These are phyloP conservation scores for Proales similis DNA, from an alignment of 1,140 invertebrate species.

Conservation along the genomic window DNA sequence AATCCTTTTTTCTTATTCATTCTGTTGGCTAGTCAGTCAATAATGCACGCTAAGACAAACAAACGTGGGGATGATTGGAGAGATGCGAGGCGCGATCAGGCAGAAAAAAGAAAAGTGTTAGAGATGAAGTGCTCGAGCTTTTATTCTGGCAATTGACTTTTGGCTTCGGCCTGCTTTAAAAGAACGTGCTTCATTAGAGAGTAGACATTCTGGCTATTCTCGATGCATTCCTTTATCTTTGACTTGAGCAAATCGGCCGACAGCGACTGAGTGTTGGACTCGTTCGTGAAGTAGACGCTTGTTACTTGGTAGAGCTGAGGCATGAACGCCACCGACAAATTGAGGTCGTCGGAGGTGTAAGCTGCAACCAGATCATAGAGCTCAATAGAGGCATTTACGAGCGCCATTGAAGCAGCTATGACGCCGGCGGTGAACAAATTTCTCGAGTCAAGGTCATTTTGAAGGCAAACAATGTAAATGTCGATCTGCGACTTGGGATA, in stretches of 20 bases:
- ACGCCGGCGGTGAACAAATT: conserved; percentile 18
- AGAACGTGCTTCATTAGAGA: conserved; percentile 29
- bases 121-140: too few relatives aligned
- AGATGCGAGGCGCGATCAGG: too few relatives aligned
- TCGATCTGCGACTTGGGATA: conserved; percentile 38
- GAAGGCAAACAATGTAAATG: conserved; percentile 23
- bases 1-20: too few relatives aligned
- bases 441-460: conserved; percentile 31
- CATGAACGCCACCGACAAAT: conserved; percentile 29
- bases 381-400: conserved; percentile 33
- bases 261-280: conserved; percentile 6
- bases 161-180: conserved; percentile 13
- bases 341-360: background rate
- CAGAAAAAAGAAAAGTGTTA: too few relatives aligned
- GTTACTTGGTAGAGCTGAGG: conserved; percentile 31
- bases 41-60: too few relatives aligned
- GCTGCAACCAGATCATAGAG: conserved; percentile 29
- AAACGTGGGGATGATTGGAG: too few relatives aligned
- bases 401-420: conserved; percentile 22
- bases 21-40: too few relatives aligned
- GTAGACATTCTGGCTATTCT: conserved; percentile 35
- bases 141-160: too few relatives aligned
- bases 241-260: conserved; percentile 33
- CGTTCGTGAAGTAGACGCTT: conserved; percentile 24
- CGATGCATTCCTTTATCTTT: conserved; percentile 35